Base-by-base conservation (phyloP, 2,113 vertebrate species). In the Alligator sinensis region DNA sequence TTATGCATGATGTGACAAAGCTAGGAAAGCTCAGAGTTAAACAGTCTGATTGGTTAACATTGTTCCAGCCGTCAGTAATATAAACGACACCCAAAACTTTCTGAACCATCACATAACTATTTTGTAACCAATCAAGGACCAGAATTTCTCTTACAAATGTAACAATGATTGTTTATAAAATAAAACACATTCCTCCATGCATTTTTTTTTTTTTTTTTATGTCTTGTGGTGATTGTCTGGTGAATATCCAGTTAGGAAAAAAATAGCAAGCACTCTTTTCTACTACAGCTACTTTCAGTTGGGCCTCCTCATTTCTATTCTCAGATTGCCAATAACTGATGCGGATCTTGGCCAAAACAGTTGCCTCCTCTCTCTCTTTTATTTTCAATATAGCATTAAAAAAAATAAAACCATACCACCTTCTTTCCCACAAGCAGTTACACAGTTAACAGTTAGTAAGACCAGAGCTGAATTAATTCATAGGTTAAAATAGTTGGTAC, bases 231-330 rank as follows among this genome's bases (percentile, higher is more conserved):
- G 38, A 25, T 54, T 1, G 1, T 86, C 66, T 66, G 27, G 62
- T n/a, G 87, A 91, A 89, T 6, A 59, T n/a, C 59, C 76, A 66
- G n/a, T 5, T 24, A 62, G 3, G 14, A 5, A 2, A 27, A 61
- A 14, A 22, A 11, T 4, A 57, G 80, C 0, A 0, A 94, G 84
- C 0, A 0, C 60, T 66, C 88, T 81, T 91, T 79, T 89, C 95
- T 89, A 75, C 92, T 94, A 82, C 4, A 24, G 25, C 77, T 92
- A 95, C 91, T 96, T 84, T 95, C 60, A 96, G 96, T 95, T 90
- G 87, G 22, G 95, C 89, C 93, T 91, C 91, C 80, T 87, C 88
- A 90, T 87, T 91, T 27, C 80, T 83, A 66, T 92, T 94, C 92
- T 88, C 86, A 90, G 8, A 87, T 90, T 92, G 90, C 90, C 93